Evolutionary conservation across 2,113 vertebrate genomes (phyloP).

Genomic region (Grammomys dolichurus): DNA sequence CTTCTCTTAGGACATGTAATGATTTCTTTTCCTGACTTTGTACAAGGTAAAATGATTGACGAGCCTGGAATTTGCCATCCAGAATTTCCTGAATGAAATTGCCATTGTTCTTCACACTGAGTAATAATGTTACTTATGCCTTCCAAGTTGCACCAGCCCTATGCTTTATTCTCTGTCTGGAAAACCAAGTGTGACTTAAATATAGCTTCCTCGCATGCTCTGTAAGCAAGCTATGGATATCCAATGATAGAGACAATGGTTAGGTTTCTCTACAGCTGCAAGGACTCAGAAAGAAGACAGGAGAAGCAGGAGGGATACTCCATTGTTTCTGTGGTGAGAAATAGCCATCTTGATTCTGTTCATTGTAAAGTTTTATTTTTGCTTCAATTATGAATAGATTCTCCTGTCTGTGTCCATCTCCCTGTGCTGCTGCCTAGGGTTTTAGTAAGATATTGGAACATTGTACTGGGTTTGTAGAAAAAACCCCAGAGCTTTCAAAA

Average conservation of each 20-base stretch:
- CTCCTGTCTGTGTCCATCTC: not conserved
- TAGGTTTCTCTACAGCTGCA: not conserved
- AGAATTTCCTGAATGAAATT: slow-evolving; percentile 28
- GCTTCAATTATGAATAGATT: not conserved
- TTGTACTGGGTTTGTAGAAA: not conserved
- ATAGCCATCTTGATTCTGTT: not conserved
- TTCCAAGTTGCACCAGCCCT: not conserved
- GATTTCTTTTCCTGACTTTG: not conserved
- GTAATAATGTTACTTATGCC: not conserved
- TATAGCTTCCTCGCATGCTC: not conserved
- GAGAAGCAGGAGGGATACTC: fast-evolving
- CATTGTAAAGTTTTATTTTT: not conserved
- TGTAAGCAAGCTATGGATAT: not conserved
- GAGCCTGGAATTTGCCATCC: not conserved
- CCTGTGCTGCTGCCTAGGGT: not conserved
- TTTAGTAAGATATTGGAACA: not conserved
- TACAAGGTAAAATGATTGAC: not conserved
- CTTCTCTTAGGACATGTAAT: not conserved
- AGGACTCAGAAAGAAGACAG: not conserved
- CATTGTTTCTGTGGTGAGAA: not conserved
- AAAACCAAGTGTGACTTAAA: not conserved
- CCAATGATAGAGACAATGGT: not conserved
- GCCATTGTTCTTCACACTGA: not conserved
- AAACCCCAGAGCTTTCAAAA: not conserved
- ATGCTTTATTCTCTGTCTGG: not conserved